phyloP scores from a whole-genome alignment of 2,888 invertebrate species.

The Sarcophaga caerulescens region DNA sequence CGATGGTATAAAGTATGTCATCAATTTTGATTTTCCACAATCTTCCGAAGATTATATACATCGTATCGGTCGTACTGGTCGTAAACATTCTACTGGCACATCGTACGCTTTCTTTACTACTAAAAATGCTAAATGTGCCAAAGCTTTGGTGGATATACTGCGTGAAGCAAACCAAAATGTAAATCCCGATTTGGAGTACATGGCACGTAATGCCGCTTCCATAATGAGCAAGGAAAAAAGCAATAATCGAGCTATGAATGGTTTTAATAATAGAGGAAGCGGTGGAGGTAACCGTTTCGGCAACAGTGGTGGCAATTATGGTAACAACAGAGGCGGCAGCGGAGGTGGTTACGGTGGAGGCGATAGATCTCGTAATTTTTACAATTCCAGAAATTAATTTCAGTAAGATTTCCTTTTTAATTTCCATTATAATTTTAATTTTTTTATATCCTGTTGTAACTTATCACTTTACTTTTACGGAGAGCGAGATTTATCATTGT shows the following conservation, averaged over 20 bases:
- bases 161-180: constrained; percentile 94
- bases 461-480: background rate
- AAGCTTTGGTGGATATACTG: constrained; percentile 92
- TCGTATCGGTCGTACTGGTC: constrained; percentile 95
- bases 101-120: constrained; percentile 97
- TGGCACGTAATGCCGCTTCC: constrained; percentile 84
- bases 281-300: constrained; percentile 69
- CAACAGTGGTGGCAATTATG: constrained; percentile 61
- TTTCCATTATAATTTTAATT: background rate
- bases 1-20: constrained; percentile 96
- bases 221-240: constrained; percentile 65
- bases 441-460: background rate
- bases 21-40: constrained; percentile 97
- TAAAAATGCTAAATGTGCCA: constrained; percentile 92
- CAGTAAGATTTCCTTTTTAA: background rate
- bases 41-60: constrained; percentile 97
- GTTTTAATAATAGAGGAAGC: constrained; percentile 76
- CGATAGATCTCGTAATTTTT: constrained; percentile 71
- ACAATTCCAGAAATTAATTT: constrained; percentile 65
- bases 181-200: constrained; percentile 91
- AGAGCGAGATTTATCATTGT: background rate
- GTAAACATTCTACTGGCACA: constrained; percentile 92
- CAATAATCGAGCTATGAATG: constrained; percentile 82
- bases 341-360: constrained; percentile 61
- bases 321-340: constrained; percentile 64